Percentiles rank a stretch among this genome's conserved stretches.
These are phyloP conservation scores for Alaudala cheleensis DNA, from an alignment of 2,113 vertebrate genomes.

Conservation along the genomic window DNA sequence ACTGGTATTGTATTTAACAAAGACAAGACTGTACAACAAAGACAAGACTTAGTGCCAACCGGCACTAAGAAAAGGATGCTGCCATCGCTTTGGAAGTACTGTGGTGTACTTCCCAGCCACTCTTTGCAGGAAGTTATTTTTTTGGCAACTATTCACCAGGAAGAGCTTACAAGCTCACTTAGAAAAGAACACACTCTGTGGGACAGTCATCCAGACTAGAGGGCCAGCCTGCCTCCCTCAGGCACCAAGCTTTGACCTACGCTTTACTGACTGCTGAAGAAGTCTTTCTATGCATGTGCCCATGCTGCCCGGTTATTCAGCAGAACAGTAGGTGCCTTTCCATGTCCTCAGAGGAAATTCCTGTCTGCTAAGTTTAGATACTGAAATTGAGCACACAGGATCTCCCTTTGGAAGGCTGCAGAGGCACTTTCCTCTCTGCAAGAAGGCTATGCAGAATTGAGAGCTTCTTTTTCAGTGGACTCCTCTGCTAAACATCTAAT, in stretches of 20 bases:
- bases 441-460: neutral
- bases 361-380: slow-evolving; percentile 32
- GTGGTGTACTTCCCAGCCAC: neutral
- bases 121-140: neutral
- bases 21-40: neutral
- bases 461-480: neutral
- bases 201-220: neutral
- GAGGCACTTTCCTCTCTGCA: neutral
- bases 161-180: neutral
- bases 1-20: neutral
- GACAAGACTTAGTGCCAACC: too few relatives aligned
- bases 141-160: neutral
- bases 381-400: slow-evolving; percentile 34
- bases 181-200: neutral
- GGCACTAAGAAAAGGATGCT: neutral
- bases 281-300: neutral
- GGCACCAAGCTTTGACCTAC: neutral
- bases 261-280: neutral
- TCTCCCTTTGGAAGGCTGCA: slow-evolving; percentile 28
- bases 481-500: neutral
- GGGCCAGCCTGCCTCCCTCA: neutral
- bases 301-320: neutral
- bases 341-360: slow-evolving; percentile 19
- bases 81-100: neutral
- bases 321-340: slow-evolving; percentile 19